Base-by-base conservation (phyloP, 2,113 vertebrate species). In the Lagenorhynchus albirostris region DNA sequence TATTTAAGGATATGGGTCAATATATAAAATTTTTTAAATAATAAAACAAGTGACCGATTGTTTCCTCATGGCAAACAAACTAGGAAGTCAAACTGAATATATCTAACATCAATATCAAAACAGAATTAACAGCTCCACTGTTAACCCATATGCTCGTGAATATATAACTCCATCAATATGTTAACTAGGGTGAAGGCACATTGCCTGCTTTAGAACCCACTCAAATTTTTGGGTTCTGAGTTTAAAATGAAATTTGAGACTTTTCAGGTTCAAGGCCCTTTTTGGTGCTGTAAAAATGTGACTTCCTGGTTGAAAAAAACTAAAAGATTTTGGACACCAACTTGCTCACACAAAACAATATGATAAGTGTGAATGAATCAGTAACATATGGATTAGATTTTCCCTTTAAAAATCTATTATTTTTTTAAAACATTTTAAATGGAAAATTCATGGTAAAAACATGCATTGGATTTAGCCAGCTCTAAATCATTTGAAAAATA, bases 301-400 rank as follows among this genome's bases (percentile, higher is more conserved):
- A 97, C 97, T 97, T 97, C 95, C 95, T 94, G 86, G 44, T 85
- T 91, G 60, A 85, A 94, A 94, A 92, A 94, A 89, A 62, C 41
- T 44, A 21, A 83, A 97, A 44, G 62, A 73, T 94, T 83, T 97
- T 97, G 96, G 95, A 97, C 81, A 97, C 65, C 87, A 97, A 84
- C 87, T 95, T 95, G 80, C 94, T 97, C 97, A 87, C 31, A n/a
- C 84, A 97, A 98, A 98, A 97, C 93, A 97, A 96, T 97, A 97
- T 93, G 97, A 97, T 97, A 97, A 98, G 96, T 98, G 97, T 97
- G 95, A 98, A 97, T 95, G 96, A 97, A 98, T 97, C 92, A 92
- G 96, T 96, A 97, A 97, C 97, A 97, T 97, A 95, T 98, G 98
- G 97, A 95, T 97, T 97, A 74, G 74, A 97, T 98, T 98, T 98